phyloP scores from a whole-genome alignment of 2,797 vertebrate genomes.

The Bradypus variegatus region DNA sequence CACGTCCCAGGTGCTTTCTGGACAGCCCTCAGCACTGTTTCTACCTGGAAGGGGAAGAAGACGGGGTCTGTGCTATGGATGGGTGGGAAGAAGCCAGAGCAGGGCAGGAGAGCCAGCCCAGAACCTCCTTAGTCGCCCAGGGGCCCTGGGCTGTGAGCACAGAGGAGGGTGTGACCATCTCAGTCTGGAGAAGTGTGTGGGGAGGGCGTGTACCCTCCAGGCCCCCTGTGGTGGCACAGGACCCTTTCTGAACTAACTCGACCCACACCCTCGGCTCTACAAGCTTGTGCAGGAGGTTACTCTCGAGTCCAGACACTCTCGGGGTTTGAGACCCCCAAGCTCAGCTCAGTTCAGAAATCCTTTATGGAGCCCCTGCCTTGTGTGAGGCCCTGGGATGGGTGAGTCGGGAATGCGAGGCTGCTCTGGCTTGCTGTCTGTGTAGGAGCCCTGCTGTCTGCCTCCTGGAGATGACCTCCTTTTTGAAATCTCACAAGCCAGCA shows the following conservation, averaged over 20 bases:
- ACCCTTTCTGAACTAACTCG: background rate
- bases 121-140: background rate
- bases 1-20: background rate
- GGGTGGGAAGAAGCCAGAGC: background rate
- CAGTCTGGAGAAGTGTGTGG: background rate
- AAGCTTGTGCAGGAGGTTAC: too few species aligned
- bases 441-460: background rate
- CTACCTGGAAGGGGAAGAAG: too few species aligned
- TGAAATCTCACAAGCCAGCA: background rate
- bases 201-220: background rate
- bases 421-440: background rate
- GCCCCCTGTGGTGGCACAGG: background rate
- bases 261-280: too few species aligned
- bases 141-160: background rate
- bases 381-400: background rate
- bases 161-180: background rate
- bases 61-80: background rate
- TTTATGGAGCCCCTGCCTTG: background rate
- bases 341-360: background rate
- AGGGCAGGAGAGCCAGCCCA: background rate
- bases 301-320: background rate
- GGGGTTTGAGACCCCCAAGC: background rate
- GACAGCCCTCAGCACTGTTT: background rate
- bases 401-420: fast-evolving
- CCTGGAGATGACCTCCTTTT: background rate